Conservation (phyloP, 2,113 vertebrate genomes). For the Mus spicilegus region DNA sequence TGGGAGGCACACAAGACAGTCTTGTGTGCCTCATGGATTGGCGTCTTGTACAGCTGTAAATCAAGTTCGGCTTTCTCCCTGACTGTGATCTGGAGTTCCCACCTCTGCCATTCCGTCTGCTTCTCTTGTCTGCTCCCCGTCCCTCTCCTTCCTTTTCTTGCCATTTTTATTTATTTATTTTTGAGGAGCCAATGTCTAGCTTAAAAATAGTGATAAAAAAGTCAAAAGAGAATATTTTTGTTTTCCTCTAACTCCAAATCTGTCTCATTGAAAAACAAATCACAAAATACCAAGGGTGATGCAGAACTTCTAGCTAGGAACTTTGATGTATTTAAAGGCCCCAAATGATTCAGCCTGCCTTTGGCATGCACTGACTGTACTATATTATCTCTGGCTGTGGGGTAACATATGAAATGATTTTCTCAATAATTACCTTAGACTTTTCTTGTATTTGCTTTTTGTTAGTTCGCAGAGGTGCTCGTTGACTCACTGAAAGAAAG, state of each 20-base stretch:
- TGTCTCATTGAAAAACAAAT: not conserved
- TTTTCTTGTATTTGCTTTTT: constrained; percentile 15
- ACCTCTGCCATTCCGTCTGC: not conserved
- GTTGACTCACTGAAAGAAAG: constrained; percentile 12
- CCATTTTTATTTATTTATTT: constrained; percentile 3
- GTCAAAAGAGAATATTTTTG: not conserved
- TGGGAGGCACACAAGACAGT: not conserved
- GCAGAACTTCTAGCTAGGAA: not conserved
- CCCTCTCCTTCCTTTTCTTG: not conserved
- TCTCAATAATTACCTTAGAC: not conserved
- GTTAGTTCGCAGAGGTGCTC: not conserved
- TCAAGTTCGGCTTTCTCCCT: not conserved
- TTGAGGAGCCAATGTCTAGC: not conserved
- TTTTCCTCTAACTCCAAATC: not conserved
- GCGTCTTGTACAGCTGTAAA: not conserved
- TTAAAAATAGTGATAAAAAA: not conserved
- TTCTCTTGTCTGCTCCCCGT: not conserved
- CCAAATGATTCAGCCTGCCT: not conserved
- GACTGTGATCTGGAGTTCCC: not conserved
- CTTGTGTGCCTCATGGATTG: not conserved
- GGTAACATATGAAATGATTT: not conserved
- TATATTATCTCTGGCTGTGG: not conserved
- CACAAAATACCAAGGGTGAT: not conserved
- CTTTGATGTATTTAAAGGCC: not conserved
- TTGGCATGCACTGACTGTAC: not conserved